Evolutionary conservation across 1,140 invertebrate species (phyloP).

Genomic region (Sitodiplosis mosellana): DNA sequence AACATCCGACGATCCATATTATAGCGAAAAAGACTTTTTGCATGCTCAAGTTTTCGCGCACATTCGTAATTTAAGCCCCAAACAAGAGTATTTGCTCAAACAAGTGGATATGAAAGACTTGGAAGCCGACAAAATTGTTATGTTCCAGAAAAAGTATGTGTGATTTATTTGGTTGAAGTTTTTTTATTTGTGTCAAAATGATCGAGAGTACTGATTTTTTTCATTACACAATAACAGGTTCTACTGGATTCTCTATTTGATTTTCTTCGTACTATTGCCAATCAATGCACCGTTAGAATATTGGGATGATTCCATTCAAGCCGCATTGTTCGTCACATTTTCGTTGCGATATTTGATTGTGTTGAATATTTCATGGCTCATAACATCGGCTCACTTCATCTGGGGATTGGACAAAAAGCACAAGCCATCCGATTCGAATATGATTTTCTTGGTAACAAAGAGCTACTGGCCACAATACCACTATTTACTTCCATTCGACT

Average conservation of each 20-base stretch:
- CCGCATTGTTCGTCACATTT: slow-evolving; percentile 41
- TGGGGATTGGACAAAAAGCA: slow-evolving; percentile 51
- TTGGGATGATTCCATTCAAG: slow-evolving; percentile 43
- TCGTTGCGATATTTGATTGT: slow-evolving; percentile 42
- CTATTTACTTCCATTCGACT: slow-evolving; percentile 55
- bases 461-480: slow-evolving; percentile 62
- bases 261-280: slow-evolving; percentile 47
- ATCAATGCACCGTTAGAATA: slow-evolving; percentile 54
- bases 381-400: slow-evolving; percentile 46
- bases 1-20: slow-evolving; percentile 79
- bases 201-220: not conserved
- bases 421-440: slow-evolving; percentile 51
- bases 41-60: slow-evolving; percentile 63
- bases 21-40: slow-evolving; percentile 68
- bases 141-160: slow-evolving; percentile 58
- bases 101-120: slow-evolving; percentile 74
- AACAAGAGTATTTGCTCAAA: slow-evolving; percentile 47
- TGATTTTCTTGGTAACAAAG: slow-evolving; percentile 50
- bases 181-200: no score
- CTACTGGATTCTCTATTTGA: slow-evolving; percentile 45
- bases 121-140: slow-evolving; percentile 61
- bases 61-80: slow-evolving; percentile 44
- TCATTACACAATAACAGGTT: slow-evolving; percentile 29
- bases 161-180: not conserved
- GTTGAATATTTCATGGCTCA: slow-evolving; percentile 39